phyloP scores from a whole-genome alignment of 2,113 vertebrate genomes.

The Scolopax mira region DNA sequence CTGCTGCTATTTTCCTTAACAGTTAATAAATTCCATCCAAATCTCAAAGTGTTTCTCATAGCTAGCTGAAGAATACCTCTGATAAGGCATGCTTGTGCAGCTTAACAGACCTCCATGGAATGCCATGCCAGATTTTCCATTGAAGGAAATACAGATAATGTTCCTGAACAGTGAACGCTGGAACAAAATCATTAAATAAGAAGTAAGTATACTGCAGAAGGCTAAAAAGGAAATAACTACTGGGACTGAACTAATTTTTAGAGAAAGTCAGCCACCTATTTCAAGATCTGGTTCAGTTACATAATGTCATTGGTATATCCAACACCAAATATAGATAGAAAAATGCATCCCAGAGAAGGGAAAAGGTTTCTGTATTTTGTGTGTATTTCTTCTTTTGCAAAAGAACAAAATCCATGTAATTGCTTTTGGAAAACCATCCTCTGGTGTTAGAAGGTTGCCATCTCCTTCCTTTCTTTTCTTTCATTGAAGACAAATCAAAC shows the following conservation, averaged over 20 bases:
- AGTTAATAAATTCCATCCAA: conserved; percentile 45
- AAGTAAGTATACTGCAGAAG: not conserved
- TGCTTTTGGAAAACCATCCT: not conserved
- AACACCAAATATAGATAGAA: not conserved
- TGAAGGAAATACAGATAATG: conserved; percentile 30
- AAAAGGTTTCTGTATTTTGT: not conserved
- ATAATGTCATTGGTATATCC: not conserved
- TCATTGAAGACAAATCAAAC: not conserved
- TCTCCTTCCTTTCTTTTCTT: not conserved
- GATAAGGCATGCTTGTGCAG: conserved; percentile 9
- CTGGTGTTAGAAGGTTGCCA: not conserved
- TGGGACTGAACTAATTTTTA: not conserved
- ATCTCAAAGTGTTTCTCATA: conserved; percentile 23
- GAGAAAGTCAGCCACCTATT: not conserved
- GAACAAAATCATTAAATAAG: not conserved
- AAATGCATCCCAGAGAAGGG: not conserved
- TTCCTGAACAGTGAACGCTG: not conserved
- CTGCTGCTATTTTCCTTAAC: not conserved
- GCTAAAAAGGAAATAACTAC: not conserved
- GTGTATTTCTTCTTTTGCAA: not conserved
- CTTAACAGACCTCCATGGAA: conserved; percentile 14
- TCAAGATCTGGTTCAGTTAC: not conserved
- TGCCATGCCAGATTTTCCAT: conserved; percentile 6
- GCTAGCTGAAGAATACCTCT: conserved; percentile 29
- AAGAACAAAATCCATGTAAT: not conserved